Evolutionary conservation across 2,113 vertebrate species (phyloP), one percentile per base, ranked within the genome.

Genomic region (Hylia prasina): DNA sequence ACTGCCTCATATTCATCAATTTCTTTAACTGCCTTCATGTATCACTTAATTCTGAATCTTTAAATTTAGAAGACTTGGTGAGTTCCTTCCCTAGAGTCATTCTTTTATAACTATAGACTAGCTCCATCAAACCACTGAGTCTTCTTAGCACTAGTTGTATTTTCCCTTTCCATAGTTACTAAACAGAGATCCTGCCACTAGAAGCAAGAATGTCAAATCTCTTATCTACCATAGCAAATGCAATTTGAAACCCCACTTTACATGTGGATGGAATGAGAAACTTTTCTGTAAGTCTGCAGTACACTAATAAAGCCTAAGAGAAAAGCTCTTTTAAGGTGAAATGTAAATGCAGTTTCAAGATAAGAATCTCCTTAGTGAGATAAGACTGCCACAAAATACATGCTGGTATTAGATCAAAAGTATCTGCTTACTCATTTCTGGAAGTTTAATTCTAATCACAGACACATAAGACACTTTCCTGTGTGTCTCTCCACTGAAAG

Each of bases 341-440:
- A 27, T 86, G 48, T 31, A 90, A 90, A 84, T 68, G 30, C 33
- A 84, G 51, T 69, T 89, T 90, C 85, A 90, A 90, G 86, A 90
- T 83, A 83, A 7, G 3, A 39, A 97, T 84, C 88, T 93, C 51
- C 40, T 60, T 33, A 95, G 47, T 60, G 56, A 92, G 93, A 84
- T 96, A 93, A 92, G 80, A 57, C 44, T 89, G 65, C 86, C 92
- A 90, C 76, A 71, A 81, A 90, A 75, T 60, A 48, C 25, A 31
- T 63, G 30, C 40, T 84, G 56, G 37, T 56, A 39, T 81, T 82
- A 91, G 58, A 93, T 86, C 82, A 91, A 90, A 97, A 95, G 93
- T 61, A 93, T n/a, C 83, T 35, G 80, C 83, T 94, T 76, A 95
- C 64, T 92, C 88, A 96, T 96, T 89, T 97, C 90, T 84, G 65